Evolutionary conservation across 2,113 vertebrate species (phyloP).

Genomic region (Variabilichromis moorii): DNA sequence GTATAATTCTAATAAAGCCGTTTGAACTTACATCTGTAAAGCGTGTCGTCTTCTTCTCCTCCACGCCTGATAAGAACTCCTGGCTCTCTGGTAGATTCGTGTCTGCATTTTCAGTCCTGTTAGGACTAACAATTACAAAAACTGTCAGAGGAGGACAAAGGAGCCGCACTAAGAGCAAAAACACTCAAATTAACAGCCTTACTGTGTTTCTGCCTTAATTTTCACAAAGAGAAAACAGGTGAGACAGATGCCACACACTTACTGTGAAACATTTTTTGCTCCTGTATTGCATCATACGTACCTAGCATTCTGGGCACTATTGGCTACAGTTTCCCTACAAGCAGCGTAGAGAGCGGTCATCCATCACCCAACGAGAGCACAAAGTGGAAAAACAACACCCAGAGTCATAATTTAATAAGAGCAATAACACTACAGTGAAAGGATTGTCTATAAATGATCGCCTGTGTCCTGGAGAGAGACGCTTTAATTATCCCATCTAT

Average conservation of each 20-base stretch:
- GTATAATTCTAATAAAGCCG: background rate
- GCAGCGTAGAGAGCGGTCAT: conserved; percentile 23
- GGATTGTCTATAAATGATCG: background rate
- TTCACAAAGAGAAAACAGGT: background rate
- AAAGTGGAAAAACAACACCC: conserved; percentile 53
- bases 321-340: conserved; percentile 64
- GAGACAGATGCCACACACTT: background rate
- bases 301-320: conserved; percentile 65
- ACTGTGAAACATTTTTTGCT: background rate
- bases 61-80: conserved; percentile 77
- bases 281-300: conserved; percentile 33
- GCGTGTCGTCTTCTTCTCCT: conserved; percentile 81
- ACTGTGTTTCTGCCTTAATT: background rate
- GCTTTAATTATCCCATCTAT: conserved; percentile 24
- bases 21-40: conserved; percentile 83
- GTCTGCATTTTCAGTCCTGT: conserved; percentile 75
- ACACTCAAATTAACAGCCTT: background rate
- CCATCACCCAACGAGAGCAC: conserved; percentile 60
- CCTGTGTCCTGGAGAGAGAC: background rate
- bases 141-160: background rate
- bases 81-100: conserved; percentile 70
- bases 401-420: conserved; percentile 35
- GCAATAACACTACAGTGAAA: background rate
- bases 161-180: background rate
- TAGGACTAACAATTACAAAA: conserved; percentile 30